Percentiles rank a stretch among this genome's conserved stretches.
Conservation (phyloP, 2,888 invertebrate genomes). For the Euzetes globulus region DNA sequence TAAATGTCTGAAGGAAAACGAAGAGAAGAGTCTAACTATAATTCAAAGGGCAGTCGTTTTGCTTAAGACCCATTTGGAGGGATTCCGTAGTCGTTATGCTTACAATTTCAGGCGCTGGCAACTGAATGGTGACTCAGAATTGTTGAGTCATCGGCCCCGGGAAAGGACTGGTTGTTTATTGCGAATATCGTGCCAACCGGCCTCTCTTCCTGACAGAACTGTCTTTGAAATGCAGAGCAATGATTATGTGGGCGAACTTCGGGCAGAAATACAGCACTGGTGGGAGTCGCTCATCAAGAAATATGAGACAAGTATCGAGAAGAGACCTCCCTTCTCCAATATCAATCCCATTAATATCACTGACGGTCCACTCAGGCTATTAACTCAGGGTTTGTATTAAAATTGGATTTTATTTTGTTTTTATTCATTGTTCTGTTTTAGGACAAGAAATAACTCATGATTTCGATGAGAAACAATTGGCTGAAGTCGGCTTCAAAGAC, state of each 20-base stretch:
- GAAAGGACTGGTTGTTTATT: conserved; percentile 59
- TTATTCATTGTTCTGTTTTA: background rate
- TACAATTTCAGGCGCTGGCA: conserved; percentile 84
- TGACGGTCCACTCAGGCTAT: conserved; percentile 30
- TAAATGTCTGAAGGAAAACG: conserved; percentile 49
- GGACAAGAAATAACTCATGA: conserved; percentile 88
- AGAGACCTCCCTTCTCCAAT: background rate
- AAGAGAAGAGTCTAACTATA: conserved; percentile 74
- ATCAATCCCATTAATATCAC: background rate
- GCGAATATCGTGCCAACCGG: conserved; percentile 75
- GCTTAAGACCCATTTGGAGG: conserved; percentile 85
- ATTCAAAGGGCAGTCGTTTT: conserved; percentile 81
- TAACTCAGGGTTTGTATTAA: conserved; percentile 29
- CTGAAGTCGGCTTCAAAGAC: conserved; percentile 89
- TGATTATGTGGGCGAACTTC: conserved; percentile 82
- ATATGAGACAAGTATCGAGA: background rate
- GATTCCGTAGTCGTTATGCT: conserved; percentile 72
- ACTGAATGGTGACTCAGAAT: conserved; percentile 63
- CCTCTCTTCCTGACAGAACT: conserved; percentile 52
- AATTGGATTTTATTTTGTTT: background rate
- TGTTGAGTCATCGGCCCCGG: conserved; percentile 65
- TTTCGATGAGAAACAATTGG: conserved; percentile 79
- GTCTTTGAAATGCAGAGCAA: conserved; percentile 69
- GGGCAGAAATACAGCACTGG: conserved; percentile 93
- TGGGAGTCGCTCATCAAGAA: conserved; percentile 58